phyloP scores from a whole-genome alignment of 2,888 invertebrate species.

The Acanthosepion lycidas region DNA sequence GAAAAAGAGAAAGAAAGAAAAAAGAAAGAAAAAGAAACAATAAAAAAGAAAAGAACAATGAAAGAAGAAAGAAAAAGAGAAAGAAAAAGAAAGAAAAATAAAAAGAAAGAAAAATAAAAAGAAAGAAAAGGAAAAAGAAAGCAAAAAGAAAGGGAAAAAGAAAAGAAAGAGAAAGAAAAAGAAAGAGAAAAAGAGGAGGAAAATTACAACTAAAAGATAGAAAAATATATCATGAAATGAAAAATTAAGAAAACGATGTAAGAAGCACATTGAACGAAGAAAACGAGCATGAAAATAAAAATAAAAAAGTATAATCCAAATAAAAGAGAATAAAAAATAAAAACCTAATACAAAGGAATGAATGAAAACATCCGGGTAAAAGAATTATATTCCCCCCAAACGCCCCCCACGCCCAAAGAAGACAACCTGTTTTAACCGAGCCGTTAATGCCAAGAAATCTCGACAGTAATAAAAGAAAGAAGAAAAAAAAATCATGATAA shows the following conservation, averaged over 20 bases:
- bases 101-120: background rate
- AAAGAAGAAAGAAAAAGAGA: background rate
- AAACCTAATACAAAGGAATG: background rate
- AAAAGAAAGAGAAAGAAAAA: background rate
- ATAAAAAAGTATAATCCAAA: background rate
- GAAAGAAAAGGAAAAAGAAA: background rate
- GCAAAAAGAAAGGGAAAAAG: background rate
- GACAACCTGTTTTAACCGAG: background rate
- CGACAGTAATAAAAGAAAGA: background rate
- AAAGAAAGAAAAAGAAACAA: background rate
- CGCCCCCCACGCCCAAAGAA: background rate
- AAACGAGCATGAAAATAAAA: background rate
- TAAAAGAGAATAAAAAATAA: background rate
- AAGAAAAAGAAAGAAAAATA: background rate
- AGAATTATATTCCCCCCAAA: background rate
- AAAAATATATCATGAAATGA: background rate
- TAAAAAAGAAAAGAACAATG: background rate
- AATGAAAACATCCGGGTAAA: background rate
- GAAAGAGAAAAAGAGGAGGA: background rate
- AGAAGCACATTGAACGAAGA: background rate
- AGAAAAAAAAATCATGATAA: background rate
- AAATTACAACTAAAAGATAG: too few relatives aligned
- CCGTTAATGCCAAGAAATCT: background rate
- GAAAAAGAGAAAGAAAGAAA: background rate
- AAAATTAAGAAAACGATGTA: too few relatives aligned